Evolutionary conservation across 2,888 invertebrate species (phyloP), one percentile per base, ranked within the genome.

Genomic region (Synergus umbraculus): DNA sequence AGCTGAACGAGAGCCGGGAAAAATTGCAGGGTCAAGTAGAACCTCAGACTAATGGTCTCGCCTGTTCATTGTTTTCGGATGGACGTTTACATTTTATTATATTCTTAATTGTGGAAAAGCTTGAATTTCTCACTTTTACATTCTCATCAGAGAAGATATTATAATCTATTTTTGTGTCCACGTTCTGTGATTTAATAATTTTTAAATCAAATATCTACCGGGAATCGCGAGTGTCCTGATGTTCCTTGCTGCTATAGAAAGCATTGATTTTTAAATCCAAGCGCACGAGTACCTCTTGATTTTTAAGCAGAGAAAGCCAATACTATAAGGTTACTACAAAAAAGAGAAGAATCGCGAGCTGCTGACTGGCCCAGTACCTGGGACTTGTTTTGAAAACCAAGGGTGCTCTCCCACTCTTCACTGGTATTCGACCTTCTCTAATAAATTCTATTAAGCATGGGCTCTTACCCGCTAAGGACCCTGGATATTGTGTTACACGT

Each of bases 401-500:
- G 10, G 60, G 60, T 60, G 22, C 60, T 60, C 18, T 58, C 10
- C 58, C 58, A 22, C 58, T 58, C 58, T 18, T 0, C 9, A 18
- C 10, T 58, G 18, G 22, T 10, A 60, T 77, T 64, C 77, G 79
- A 76, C 69, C 81, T 81, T 78, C 81, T 89, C 89, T 90, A 91
- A 92, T 92, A 92, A 92, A 92, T 91, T 91, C 91, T 90, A 92
- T 92, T 92, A 92, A 91, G 82, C 87, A 90, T 87, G 92, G 90
- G 87, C 89, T 89, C 89, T 89, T 90, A 81, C 84, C 76, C 83
- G 82, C 85, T 83, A 87, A 88, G 88, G 87, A 85, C 83, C 87
- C 87, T 82, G 79, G 89, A 91, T 89, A 91, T 91, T 91, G 88
- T 91, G 90, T 91, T 91, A 90, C 90, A 87, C 90, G 87, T 88